Base-by-base conservation (phyloP, 2,113 vertebrate species). In the Carassius auratus region DNA sequence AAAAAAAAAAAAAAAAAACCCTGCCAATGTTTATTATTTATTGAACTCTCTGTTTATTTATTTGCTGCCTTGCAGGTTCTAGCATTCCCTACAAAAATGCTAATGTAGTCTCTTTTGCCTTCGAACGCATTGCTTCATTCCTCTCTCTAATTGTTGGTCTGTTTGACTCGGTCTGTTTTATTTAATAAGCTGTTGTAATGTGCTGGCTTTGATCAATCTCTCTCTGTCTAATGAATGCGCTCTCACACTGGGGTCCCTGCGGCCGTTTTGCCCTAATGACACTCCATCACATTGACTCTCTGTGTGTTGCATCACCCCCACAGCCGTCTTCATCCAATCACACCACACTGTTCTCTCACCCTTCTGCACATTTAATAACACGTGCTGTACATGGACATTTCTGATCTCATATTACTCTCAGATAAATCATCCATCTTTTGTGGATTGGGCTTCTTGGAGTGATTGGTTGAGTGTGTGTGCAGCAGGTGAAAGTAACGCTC, bases 201-300 rank as follows among this genome's bases (percentile, higher is more conserved):
- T 30, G 7, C 4, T 21, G 76, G 17, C 30, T 59, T 57, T 77
- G 52, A 77, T 77, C 76, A 77, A n/a, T 36, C 52, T 57, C 76
- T 77, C 48, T 76, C 76, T 77, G 8, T 77, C 76, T 59, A 77
- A 77, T 57, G 26, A 57, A 59, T 59, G 52, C 76, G 4, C 52
- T 59, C 52, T 59, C 52, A 59, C 52, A 77, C 76, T 77, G 76
- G 26, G 50, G 76, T 55, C 50, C 52, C 55, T 78, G 55, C 55
- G 15, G 76, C 52, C 76, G 19, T 78, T 59, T 36, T 78, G 55
- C 76, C 30, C 52, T 21, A 33, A 19, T 61, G 76, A 38, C 55
- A 78, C 52, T 61, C 30, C 30, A 55, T 78, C 30, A 78, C 17
- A 78, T 59, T 59, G 30, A 78, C 76, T 59, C 76, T 59, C 76